phyloP scores from a whole-genome alignment of 2,797 vertebrate genomes.

The Gastrophryne carolinensis region DNA sequence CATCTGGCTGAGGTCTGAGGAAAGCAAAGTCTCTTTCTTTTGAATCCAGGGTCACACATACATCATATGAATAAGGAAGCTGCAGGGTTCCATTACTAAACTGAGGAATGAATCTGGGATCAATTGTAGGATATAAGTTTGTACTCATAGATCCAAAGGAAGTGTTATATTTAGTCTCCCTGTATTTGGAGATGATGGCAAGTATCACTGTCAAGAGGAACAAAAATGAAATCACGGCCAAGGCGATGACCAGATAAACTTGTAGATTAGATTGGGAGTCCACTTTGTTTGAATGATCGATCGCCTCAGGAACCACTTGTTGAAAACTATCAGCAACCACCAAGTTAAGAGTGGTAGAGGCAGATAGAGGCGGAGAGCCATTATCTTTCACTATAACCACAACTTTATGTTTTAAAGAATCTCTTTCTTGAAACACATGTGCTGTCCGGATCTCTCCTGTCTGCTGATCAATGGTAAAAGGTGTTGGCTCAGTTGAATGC shows the following conservation, averaged over 20 bases:
- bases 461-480: constrained; percentile 58
- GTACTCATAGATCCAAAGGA: constrained; percentile 23
- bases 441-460: constrained; percentile 50
- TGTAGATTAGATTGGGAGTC: neutral
- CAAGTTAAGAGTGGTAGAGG: constrained; percentile 36
- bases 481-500: constrained; percentile 49
- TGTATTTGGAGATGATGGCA: constrained; percentile 13
- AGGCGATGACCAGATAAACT: constrained; percentile 51
- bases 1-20: constrained; percentile 7
- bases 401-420: constrained; percentile 51
- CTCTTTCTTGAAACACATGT: constrained; percentile 52
- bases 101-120: constrained; percentile 61
- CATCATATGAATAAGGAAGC: constrained; percentile 65
- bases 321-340: constrained; percentile 46
- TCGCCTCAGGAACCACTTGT: constrained; percentile 46
- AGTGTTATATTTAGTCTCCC: neutral
- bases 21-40: constrained; percentile 62
- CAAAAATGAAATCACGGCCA: constrained; percentile 53
- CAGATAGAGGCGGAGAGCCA: constrained; percentile 37
- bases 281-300: neutral
- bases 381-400: constrained; percentile 47
- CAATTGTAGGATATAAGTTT: neutral
- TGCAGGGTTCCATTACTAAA: constrained; percentile 69
- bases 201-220: constrained; percentile 56
- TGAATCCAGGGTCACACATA: constrained; percentile 69